Evolutionary conservation across 64 coral and sea anemone genomes (phyloP).

Genomic region (Dendrophyllia cribrosa): DNA sequence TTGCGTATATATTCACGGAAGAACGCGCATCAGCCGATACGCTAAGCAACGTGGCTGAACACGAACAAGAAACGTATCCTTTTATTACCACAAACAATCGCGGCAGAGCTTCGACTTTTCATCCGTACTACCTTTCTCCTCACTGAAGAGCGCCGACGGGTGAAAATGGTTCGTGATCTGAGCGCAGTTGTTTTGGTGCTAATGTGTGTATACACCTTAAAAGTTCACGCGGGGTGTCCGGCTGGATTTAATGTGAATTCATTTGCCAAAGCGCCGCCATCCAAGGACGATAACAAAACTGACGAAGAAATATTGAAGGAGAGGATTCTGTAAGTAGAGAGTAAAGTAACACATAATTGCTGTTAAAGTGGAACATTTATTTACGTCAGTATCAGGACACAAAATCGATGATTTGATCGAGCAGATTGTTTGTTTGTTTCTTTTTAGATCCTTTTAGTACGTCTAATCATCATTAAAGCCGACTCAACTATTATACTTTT

Average conservation of each 20-base stretch:
- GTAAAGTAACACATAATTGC: background rate
- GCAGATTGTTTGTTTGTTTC: too few relatives aligned
- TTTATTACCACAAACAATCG: background rate
- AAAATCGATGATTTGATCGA: too few relatives aligned
- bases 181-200: background rate
- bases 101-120: background rate
- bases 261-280: background rate
- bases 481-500: too few relatives aligned
- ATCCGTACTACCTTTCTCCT: background rate
- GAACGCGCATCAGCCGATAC: conserved; percentile 27
- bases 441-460: too few relatives aligned
- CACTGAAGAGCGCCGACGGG: background rate
- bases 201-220: background rate
- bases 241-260: background rate
- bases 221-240: background rate
- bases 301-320: background rate
- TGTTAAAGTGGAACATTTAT: background rate
- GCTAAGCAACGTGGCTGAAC: conserved; percentile 16
- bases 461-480: too few relatives aligned
- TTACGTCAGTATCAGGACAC: too few relatives aligned
- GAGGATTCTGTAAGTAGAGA: background rate
- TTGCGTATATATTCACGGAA: conserved; percentile 7
- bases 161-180: background rate
- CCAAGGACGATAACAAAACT: too few relatives aligned
- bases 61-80: background rate